These are phyloP conservation scores for Scaptomyza hsui DNA, from an alignment of 1,140 invertebrate genomes.

Conservation along the genomic window DNA sequence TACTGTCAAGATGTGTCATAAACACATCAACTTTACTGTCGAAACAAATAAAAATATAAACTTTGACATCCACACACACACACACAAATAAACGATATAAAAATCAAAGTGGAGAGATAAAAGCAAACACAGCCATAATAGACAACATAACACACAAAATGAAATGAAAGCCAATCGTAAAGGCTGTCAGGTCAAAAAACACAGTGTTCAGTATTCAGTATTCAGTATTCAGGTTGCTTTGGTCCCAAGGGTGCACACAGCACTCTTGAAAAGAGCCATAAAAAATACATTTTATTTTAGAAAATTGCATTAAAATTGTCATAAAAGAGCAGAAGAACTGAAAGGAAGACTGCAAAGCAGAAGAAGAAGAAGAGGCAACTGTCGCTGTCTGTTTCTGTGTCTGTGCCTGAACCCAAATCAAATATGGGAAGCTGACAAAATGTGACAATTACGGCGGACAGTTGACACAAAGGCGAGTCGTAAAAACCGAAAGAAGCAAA, in stretches of 20 bases:
- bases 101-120: conserved; percentile 68
- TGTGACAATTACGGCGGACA: conserved; percentile 73
- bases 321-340: conserved; percentile 53
- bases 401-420: conserved; percentile 52
- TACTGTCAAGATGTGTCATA: conserved; percentile 80
- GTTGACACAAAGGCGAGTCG: conserved; percentile 49
- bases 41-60: conserved; percentile 83
- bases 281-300: conserved; percentile 79
- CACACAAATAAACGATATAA: conserved; percentile 51
- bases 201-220: conserved; percentile 32
- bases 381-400: conserved; percentile 10
- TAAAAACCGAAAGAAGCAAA: conserved; percentile 47
- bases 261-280: conserved; percentile 49
- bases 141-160: conserved; percentile 20
- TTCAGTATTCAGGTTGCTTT: conserved; percentile 33
- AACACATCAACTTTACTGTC: conserved; percentile 82
- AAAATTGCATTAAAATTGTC: conserved; percentile 81
- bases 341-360: conserved; percentile 6
- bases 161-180: conserved; percentile 49
- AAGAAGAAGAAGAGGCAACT: conserved; percentile 17
- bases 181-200: conserved; percentile 23
- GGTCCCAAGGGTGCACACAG: conserved; percentile 45
- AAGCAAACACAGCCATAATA: conserved; percentile 49
- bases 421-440: conserved; percentile 73
- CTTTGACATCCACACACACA: conserved; percentile 66